Conservation (phyloP, 2,113 vertebrate genomes). For the Malaclemys terrapin region DNA sequence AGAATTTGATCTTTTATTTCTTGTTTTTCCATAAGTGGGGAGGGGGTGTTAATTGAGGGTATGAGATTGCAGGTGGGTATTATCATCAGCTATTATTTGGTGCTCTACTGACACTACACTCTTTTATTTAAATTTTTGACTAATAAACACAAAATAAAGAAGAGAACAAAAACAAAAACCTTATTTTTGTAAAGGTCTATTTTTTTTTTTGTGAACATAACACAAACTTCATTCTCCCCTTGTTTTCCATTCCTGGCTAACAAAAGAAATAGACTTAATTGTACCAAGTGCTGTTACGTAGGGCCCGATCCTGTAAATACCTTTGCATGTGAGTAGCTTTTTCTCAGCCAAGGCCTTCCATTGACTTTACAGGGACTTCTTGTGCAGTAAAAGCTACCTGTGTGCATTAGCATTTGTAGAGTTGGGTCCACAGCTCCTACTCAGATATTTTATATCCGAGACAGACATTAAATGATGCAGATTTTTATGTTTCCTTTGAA, state of each 20-base stretch:
- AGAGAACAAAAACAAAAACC: neutral
- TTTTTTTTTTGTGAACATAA: neutral
- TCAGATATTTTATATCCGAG: neutral
- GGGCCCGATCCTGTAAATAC: neutral
- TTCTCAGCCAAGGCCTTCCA: neutral
- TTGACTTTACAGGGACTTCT: neutral
- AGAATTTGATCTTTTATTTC: neutral
- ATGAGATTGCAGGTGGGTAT: neutral
- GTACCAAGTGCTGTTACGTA: neutral
- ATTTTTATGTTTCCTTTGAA: conserved; percentile 17
- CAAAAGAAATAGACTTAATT: neutral
- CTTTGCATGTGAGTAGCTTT: neutral
- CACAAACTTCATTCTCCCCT: neutral
- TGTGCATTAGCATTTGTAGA: neutral
- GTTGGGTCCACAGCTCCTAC: neutral
- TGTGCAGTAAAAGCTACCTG: neutral
- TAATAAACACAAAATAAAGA: neutral
- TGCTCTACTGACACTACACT: neutral
- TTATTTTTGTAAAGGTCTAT: rapidly evolving
- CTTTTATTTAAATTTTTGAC: neutral
- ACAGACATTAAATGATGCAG: neutral
- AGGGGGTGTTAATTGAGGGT: neutral
- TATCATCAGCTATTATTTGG: neutral
- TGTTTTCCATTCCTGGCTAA: neutral
- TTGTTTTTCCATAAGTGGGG: neutral